Base-by-base conservation (phyloP, 2,797 vertebrate genomes). In the Chiroxiphia lanceolata region DNA sequence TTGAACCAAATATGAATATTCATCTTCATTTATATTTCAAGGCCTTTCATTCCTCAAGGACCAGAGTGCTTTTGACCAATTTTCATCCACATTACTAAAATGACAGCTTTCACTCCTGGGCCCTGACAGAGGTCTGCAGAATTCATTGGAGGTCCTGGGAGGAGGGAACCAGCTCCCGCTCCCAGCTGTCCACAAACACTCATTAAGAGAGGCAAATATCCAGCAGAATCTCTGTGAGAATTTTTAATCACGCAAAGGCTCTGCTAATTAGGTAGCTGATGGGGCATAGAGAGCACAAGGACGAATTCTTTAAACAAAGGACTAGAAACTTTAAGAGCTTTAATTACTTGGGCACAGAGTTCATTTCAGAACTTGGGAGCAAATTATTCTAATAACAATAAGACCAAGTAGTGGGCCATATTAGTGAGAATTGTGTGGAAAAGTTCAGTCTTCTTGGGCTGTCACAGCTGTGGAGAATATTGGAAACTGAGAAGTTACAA, bases 181-280 rank as follows among this genome's bases (percentile, higher is more conserved):
- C 99, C 99, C 99, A 99, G 99, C 99, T 99, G 99, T 99, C 99
- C 99, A 99, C 99, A 99, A 99, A 99, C 99, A 99, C 99, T 99
- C 99, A 99, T 99, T 99, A 99, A 99, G 99, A 99, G 98, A 99
- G 99, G 99, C 99, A 99, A 98, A 99, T 99, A 99, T 99, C 99
- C 99, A 99, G 99, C 98, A 98, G 99, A 99, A 99, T 99, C 99
- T 99, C 99, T 99, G 97, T 98, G 99, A 99, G 99, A 99, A 99
- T 99, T 99, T 99, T 99, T 99, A 99, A 99, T 99, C 99, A 98
- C 97, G 98, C 98, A 98, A 98, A 99, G 98, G 98, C 98, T 98
- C 98, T 99, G 99, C 99, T 99, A 99, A 99, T 99, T 99, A 99
- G 99, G 99, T 99, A 99, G 98, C 99, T 99, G 99, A 99, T 99